These are phyloP conservation scores for Corythornis leucogaster DNA, from an alignment of 2,797 vertebrate genomes.

Conservation along the genomic window DNA sequence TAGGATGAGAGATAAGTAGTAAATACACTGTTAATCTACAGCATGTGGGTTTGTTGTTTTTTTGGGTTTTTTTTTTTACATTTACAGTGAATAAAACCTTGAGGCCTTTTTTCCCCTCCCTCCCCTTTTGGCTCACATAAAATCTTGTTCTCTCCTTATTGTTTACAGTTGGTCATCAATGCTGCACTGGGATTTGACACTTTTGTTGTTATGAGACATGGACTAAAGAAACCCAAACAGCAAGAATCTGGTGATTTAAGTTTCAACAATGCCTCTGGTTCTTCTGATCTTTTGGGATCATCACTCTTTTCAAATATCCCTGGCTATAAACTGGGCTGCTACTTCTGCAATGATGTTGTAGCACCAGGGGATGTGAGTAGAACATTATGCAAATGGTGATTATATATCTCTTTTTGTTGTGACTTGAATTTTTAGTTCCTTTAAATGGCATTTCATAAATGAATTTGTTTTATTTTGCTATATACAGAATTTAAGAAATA, in stretches of 20 bases:
- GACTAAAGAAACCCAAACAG: slow-evolving; percentile 88
- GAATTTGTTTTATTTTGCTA: neutral
- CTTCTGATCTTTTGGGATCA: slow-evolving; percentile 79
- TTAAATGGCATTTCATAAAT: neutral
- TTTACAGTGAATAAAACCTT: neutral
- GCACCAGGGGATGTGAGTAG: slow-evolving; percentile 95
- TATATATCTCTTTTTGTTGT: neutral
- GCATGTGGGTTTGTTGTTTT: fast-evolving
- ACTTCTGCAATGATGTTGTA: slow-evolving; percentile 99
- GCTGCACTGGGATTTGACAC: slow-evolving; percentile 97
- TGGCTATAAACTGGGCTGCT: slow-evolving; percentile 96
- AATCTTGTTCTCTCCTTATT: slow-evolving; percentile 11
- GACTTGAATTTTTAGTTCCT: neutral
- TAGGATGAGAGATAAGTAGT: neutral
- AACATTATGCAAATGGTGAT: neutral
- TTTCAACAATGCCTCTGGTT: slow-evolving; percentile 64
- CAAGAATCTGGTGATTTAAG: slow-evolving; percentile 76
- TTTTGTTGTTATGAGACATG: slow-evolving; percentile 98
- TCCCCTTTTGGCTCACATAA: neutral
- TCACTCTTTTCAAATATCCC: slow-evolving; percentile 98
- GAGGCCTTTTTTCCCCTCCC: neutral
- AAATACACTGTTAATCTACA: neutral
- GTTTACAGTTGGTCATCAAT: slow-evolving; percentile 90
- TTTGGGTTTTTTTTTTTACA: neutral
- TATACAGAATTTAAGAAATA: neutral